Base-by-base conservation (phyloP, 1,140 invertebrate genomes). In the Leptonema lineaticorne region DNA sequence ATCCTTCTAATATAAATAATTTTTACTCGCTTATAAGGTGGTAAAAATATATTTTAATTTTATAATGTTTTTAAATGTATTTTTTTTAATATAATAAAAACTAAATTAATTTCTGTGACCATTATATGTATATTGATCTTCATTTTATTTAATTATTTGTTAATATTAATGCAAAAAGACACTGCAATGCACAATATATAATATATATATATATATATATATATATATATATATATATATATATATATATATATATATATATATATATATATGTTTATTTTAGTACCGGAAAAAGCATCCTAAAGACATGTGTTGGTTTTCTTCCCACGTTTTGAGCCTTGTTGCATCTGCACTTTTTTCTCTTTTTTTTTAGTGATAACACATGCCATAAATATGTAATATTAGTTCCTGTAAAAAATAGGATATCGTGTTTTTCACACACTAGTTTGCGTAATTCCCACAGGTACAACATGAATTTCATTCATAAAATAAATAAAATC, bases 331-430 rank as follows among this genome's bases (percentile, higher is more conserved):
- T 28, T 53, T 3, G 2, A 53, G 11, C 37, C 11, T 16, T 59
- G 59, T 18, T 62, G 59, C 59, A 62, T 62, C 59, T 62, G 59
- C 59, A 62, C 33, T 45, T 62, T 62, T 62, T 62, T 62, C 16
- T 45, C 59, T 37, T 45, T 18, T 20, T 53, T 26, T 41, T 41
- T 14, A 9, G 37, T 41, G 26, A 28, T 28, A 20, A 11, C 59
- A 45, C 46, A n/a, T 62, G 59, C 16, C 59, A 30, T 22, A 24
- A n/a, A n/a, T n/a, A n/a, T n/a, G n/a, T 62, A 45, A 33, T 33
- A 9, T 14, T 33, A 59, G 11, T 4, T 30, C n/a, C 57, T n/a
- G 33, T 8, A 27, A 62, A 62, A 62, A 62, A 58, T 28, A 28
- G 1, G 45, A 22, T 33, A 37, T 62, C 59, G 59, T 41, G 37